Evolutionary conservation across 2,113 vertebrate genomes (phyloP).

Genomic region (Bujurquina vittata): DNA sequence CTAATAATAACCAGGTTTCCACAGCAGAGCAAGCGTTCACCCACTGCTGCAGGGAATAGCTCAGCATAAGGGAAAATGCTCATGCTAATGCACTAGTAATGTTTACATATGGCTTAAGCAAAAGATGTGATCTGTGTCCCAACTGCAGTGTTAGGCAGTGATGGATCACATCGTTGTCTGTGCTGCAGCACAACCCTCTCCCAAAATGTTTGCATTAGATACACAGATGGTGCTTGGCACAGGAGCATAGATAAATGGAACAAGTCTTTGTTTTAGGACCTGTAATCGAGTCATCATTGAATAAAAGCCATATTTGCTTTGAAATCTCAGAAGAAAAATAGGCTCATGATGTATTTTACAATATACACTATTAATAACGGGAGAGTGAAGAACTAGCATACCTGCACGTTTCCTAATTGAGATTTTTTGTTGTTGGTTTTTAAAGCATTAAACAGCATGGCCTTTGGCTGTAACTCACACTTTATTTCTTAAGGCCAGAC

Average conservation of each 20-base stretch:
- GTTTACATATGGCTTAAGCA: not conserved
- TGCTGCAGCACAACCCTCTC: not conserved
- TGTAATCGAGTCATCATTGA: not conserved
- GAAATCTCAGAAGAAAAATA: not conserved
- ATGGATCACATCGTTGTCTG: conserved; percentile 1
- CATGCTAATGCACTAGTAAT: not conserved
- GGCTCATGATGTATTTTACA: not conserved
- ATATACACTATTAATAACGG: conserved; percentile 2
- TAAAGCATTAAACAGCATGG: conserved; percentile 24
- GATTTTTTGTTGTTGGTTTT: conserved; percentile 38
- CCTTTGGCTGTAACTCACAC: conserved; percentile 13
- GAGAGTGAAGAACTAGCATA: conserved; percentile 8
- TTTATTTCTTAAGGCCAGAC: conserved; percentile 4
- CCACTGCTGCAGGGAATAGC: not conserved
- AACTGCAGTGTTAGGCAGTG: not conserved
- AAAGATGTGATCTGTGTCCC: not conserved
- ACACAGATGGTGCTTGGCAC: not conserved
- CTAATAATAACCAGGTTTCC: not conserved
- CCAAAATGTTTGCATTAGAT: not conserved
- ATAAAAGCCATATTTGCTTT: not conserved
- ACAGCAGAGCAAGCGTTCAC: not conserved
- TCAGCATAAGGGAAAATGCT: not conserved
- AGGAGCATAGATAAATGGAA: not conserved
- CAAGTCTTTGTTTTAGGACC: not conserved
- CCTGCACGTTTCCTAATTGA: conserved; percentile 30